phyloP scores from a whole-genome alignment of 2,113 vertebrate species.

The Sturnira hondurensis region DNA sequence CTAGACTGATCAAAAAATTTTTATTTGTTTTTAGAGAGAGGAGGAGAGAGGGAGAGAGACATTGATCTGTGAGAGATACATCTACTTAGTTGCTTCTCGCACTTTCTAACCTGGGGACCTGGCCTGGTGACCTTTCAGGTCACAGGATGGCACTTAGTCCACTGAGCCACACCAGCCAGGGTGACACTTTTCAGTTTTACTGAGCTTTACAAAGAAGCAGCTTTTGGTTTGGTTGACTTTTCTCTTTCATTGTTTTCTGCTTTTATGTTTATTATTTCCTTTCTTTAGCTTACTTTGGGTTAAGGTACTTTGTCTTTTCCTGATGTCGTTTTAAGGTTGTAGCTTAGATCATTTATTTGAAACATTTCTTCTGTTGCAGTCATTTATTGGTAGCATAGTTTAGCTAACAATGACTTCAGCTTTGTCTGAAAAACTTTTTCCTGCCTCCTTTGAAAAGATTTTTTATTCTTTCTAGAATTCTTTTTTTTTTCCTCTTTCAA shows the following conservation, averaged over 20 bases:
- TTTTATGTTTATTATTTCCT: slow-evolving; percentile 19
- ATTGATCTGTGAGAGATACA: too few relatives aligned
- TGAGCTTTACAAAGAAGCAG: background rate
- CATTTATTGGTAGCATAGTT: background rate
- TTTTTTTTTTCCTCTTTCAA: background rate
- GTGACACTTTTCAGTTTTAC: background rate
- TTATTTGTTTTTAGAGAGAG: too few relatives aligned
- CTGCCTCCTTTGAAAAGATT: background rate
- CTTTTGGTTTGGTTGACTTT: background rate
- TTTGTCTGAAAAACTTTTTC: background rate
- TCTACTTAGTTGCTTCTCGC: too few relatives aligned
- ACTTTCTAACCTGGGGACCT: too few relatives aligned
- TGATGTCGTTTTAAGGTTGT: background rate
- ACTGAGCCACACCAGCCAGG: too few relatives aligned
- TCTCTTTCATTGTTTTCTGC: background rate
- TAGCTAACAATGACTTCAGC: background rate
- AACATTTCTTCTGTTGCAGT: background rate
- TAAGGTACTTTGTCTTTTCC: background rate
- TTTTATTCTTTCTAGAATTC: background rate
- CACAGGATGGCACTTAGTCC: too few relatives aligned
- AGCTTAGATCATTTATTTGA: background rate
- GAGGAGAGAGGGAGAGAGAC: too few relatives aligned
- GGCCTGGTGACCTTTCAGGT: too few relatives aligned
- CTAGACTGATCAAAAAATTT: background rate
- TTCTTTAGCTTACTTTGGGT: slow-evolving; percentile 13